Percentiles rank a stretch among this genome's conserved stretches.
Evolutionary conservation across 2,888 invertebrate species (phyloP).

Genomic region (Diarsia brunnea): DNA sequence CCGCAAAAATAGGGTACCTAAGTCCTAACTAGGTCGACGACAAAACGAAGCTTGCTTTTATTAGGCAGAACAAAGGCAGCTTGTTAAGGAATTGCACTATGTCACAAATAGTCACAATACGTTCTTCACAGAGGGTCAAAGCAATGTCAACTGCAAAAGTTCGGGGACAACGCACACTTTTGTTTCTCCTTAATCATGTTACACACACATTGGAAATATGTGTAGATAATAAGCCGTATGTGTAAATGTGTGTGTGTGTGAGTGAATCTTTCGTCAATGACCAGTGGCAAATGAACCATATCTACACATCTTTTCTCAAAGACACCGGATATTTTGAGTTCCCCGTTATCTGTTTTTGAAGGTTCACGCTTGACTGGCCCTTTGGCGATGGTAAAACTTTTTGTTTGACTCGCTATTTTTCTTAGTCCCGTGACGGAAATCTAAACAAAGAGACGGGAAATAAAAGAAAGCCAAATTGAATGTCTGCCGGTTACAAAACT

Average conservation of each 20-base stretch:
- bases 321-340: constrained; percentile 72
- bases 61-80: constrained; percentile 72
- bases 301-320: constrained; percentile 60
- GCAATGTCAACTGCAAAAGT: constrained; percentile 33
- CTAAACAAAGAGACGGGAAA: constrained; percentile 80
- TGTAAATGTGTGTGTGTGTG: constrained; percentile 57
- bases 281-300: constrained; percentile 60
- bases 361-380: constrained; percentile 78
- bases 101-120: constrained; percentile 38
- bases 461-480: constrained; percentile 81
- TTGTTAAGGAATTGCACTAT: constrained; percentile 69
- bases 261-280: constrained; percentile 47
- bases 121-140: constrained; percentile 10
- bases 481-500: constrained; percentile 75
- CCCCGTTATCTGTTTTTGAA: constrained; percentile 75
- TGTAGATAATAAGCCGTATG: constrained; percentile 21
- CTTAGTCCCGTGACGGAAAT: constrained; percentile 79
- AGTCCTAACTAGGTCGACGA: constrained; percentile 74
- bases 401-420: constrained; percentile 76
- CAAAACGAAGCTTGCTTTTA: constrained; percentile 72
- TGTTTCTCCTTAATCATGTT: constrained; percentile 14
- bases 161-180: constrained; percentile 12
- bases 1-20: constrained; percentile 71
- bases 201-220: neutral
- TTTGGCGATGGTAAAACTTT: constrained; percentile 77